These are phyloP conservation scores for Tadarida brasiliensis DNA, from an alignment of 2,797 vertebrate genomes.

Conservation along the genomic window DNA sequence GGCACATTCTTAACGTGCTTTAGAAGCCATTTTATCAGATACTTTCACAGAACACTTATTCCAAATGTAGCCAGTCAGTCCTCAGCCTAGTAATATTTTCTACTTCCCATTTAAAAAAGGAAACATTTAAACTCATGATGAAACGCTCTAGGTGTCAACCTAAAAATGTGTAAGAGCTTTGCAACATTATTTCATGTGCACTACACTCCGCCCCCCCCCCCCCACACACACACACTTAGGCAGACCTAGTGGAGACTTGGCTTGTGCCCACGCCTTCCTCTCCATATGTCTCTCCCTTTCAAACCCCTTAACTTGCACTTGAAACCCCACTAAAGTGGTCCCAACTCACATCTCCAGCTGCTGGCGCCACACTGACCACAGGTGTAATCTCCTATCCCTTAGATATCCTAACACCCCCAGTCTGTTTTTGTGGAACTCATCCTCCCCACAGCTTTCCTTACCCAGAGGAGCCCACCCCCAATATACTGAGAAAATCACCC, in stretches of 20 bases:
- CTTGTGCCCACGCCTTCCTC: slow-evolving; percentile 10
- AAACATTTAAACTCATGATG: background rate
- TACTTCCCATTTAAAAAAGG: slow-evolving; percentile 26
- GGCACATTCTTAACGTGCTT: slow-evolving; percentile 28
- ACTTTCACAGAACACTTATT: slow-evolving; percentile 47
- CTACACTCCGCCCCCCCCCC: background rate
- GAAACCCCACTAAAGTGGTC: slow-evolving; percentile 4
- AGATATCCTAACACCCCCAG: background rate
- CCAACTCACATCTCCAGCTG: background rate
- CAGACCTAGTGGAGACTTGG: background rate
- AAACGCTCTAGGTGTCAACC: slow-evolving; percentile 43
- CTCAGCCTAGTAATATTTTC: slow-evolving; percentile 29
- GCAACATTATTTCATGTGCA: background rate
- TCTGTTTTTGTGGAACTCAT: slow-evolving; percentile 46
- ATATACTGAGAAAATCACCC: slow-evolving; percentile 34
- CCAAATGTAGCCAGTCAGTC: background rate
- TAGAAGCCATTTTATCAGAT: slow-evolving; percentile 72
- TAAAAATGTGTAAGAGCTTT: slow-evolving; percentile 33
- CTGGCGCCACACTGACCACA: background rate
- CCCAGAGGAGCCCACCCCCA: background rate
- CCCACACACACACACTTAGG: background rate
- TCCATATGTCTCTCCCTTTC: background rate
- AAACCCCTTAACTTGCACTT: background rate
- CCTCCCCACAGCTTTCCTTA: background rate
- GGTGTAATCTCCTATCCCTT: background rate